Conservation (phyloP, 2,888 invertebrate genomes). For the Polydesmus complanatus region DNA sequence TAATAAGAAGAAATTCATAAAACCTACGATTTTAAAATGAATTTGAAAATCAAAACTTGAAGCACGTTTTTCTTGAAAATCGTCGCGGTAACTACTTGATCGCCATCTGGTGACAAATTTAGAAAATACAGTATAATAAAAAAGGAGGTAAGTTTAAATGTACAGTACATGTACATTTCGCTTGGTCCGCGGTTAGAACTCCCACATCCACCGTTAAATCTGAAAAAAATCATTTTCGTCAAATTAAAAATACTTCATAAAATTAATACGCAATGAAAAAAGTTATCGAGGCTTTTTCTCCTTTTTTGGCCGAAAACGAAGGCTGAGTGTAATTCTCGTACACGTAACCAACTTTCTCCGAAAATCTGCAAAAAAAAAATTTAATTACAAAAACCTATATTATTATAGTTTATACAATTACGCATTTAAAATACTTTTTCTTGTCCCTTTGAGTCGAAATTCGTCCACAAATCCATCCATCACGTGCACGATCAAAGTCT, state of each 20-base stretch:
- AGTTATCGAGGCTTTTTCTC: slow-evolving; percentile 49
- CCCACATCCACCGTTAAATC: slow-evolving; percentile 57
- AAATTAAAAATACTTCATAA: not conserved
- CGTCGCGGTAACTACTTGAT: no score
- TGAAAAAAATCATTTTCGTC: slow-evolving; percentile 28
- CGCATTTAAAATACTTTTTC: no score
- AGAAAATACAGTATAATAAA: no score
- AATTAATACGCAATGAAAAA: no score
- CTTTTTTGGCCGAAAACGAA: slow-evolving; percentile 22
- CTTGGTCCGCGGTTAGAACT: slow-evolving; percentile 57
- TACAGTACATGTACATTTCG: no score
- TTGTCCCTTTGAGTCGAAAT: slow-evolving; percentile 58
- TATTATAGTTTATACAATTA: not conserved
- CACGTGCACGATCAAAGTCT: no score
- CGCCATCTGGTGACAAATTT: no score
- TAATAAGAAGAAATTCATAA: no score
- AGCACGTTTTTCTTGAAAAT: no score
- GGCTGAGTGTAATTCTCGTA: slow-evolving; percentile 56
- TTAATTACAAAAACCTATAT: not conserved
- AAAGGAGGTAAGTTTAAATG: no score
- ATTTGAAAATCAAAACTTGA: no score
- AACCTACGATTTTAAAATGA: no score
- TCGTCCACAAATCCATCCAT: slow-evolving; percentile 50
- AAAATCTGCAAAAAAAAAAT: slow-evolving; percentile 24
- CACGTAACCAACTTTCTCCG: slow-evolving; percentile 68